Conservation (phyloP, 2,113 vertebrate genomes). For the Xiphophorus couchianus region DNA sequence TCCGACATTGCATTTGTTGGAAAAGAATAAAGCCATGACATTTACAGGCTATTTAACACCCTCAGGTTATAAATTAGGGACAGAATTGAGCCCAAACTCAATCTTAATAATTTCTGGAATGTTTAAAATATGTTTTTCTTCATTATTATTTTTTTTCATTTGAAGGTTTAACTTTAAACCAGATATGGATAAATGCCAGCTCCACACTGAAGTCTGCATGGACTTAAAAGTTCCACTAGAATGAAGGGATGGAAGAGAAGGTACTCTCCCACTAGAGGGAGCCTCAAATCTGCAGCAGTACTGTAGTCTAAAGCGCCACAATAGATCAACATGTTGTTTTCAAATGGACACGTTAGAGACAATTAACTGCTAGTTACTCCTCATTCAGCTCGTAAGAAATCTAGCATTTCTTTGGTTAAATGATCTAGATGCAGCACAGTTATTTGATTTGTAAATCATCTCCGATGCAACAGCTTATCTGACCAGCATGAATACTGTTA, state of each 20-base stretch:
- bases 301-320: background rate
- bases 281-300: slow-evolving; percentile 18
- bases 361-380: background rate
- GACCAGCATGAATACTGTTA: background rate
- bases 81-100: background rate
- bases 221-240: no score
- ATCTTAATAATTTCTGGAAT: background rate
- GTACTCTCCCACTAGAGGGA: slow-evolving; percentile 51
- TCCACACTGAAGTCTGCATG: background rate
- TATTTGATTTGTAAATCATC: slow-evolving; percentile 32
- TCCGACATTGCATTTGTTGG: no score
- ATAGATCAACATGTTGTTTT: background rate
- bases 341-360: background rate
- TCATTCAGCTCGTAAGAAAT: background rate
- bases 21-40: no score
- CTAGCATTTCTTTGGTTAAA: background rate
- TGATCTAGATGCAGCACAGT: slow-evolving; percentile 12
- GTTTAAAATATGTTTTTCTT: background rate
- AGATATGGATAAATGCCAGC: background rate
- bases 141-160: background rate
- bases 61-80: background rate
- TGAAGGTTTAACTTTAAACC: background rate
- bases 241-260: background rate
- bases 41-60: background rate
- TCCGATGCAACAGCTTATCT: slow-evolving; percentile 33